Evolutionary conservation across 2,113 vertebrate species (phyloP), one percentile per base, ranked within the genome.

Genomic region (Ramphastos sulfuratus): DNA sequence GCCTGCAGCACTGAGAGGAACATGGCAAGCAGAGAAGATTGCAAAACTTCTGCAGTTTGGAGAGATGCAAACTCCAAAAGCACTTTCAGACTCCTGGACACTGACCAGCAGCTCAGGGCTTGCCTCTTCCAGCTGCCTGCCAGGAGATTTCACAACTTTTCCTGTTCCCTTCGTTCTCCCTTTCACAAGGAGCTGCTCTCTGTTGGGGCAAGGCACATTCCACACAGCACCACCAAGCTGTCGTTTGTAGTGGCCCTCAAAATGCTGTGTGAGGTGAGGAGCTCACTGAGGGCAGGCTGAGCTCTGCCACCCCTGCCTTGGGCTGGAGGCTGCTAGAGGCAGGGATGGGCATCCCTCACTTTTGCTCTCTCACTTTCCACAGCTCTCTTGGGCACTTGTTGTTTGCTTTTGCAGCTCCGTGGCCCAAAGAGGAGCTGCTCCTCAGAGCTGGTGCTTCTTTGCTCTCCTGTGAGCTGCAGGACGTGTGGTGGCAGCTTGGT

Each of bases 171-270:
- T 50, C 84, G 28, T 55, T 16, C 19, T 50, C 56, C 27, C 46
- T 89, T 93, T 85, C 39, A 54, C 25, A 48, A 65, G 31, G 48
- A 85, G 3, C 35, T 76, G 19, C 52, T 80, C 69, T 69, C 30
- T 0, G 0, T 9, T 7, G 67, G 20, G 10, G 3, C 31, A 46
- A 35, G 48, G 31, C 9, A 10, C 3, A 1, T 77, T 80, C 35
- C 1, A 0, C 25, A 46, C 64, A 59, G 27, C 39, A 24, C 24
- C 61, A 24, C 54, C 33, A 24, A 67, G 42, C 2, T 77, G 12
- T 44, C 81, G 31, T 71, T 54, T 59, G 12, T 10, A 61, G 9
- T 15, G 79, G 16, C 33, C 48, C 72, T 69, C n/a, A 65, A 86
- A 87, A 65, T 54, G 30, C 27, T 48, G 9, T 59, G 39, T 50